These are phyloP conservation scores for Akabosia matsudoensis DNA, from an alignment of 1,140 invertebrate species.

Conservation along the genomic window DNA sequence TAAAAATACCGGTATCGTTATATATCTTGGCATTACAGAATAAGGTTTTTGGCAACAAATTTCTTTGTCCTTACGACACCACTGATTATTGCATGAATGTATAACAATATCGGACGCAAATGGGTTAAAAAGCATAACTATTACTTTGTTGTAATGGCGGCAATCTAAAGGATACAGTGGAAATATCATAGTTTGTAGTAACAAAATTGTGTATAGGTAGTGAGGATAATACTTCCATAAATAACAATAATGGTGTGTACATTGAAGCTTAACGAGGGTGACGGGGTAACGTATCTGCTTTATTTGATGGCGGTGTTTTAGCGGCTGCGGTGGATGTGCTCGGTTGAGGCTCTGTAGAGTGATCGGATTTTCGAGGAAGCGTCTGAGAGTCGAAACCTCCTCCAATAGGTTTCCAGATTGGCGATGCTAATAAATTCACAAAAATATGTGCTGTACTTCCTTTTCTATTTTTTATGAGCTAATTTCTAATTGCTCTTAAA, in stretches of 20 bases:
- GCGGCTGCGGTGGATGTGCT: constrained; percentile 22
- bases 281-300: constrained; percentile 4
- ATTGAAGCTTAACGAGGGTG: constrained; percentile 9
- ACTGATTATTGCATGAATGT: background rate
- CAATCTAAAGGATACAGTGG: background rate
- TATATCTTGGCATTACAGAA: background rate
- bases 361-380: constrained; percentile 41
- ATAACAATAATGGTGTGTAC: background rate
- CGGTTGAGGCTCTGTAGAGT: constrained; percentile 29
- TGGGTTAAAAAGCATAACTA: background rate
- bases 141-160: too few species aligned
- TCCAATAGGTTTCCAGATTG: constrained; percentile 85
- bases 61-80: background rate
- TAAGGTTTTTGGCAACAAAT: constrained; percentile 5
- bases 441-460: too few species aligned
- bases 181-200: background rate
- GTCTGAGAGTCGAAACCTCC: constrained; percentile 40
- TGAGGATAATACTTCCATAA: background rate
- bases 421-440: constrained; percentile 71
- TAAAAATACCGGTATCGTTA: background rate
- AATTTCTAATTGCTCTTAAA: too few species aligned
- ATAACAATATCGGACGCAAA: background rate
- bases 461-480: too few species aligned
- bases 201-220: background rate
- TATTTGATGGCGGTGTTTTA: constrained; percentile 5